Base-by-base conservation (phyloP, 1,140 invertebrate genomes). In the Drosophila busckii region DNA sequence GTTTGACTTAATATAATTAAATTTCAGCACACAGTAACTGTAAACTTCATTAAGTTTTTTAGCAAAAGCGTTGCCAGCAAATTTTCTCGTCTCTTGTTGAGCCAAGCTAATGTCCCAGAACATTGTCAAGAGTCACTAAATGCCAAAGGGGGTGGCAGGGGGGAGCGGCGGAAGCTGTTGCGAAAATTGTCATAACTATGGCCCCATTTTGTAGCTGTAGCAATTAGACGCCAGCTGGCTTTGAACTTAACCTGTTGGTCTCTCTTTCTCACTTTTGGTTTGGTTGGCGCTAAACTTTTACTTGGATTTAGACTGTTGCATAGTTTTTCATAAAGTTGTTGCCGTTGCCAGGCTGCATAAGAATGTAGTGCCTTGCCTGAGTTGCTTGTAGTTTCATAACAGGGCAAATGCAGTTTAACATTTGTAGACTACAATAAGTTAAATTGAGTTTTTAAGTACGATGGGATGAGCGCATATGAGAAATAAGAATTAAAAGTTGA, bases 121-220 rank as follows among this genome's bases (percentile, higher is more conserved):
- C 56, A 59, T 26, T 55, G 17, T 26, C 48, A 41, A 46, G 38
- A 3, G 19, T 23, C 8, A 13, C 9, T 12, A 2, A 12, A 4
- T 9, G 10, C 19, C 4, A 7, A n/a, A 13, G 12, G 19, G 25
- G 40, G 17, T 9, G 7, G 4, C 5, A 10, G 12, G 15, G 17
- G 13, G 9, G 16, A n/a, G 10, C 9, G 48, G 25, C n/a, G 7
- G 20, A 12, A 32, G 10, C 10, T 32, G 22, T 32, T 40, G 25
- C 54, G 63, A 42, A 63, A 67, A 67, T 67, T 70, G 63, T 75
- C 69, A 73, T 68, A 71, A 60, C 69, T 71, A 23, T 54, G 19
- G 62, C 28, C 28, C 31, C 54, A 25, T 52, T 60, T 46, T 32
- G 9, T 20, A 28, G 19, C 34, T 28, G 55, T n/a, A 37, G 38